Conservation (phyloP, 2,113 vertebrate genomes). For the Callorhinus ursinus region DNA sequence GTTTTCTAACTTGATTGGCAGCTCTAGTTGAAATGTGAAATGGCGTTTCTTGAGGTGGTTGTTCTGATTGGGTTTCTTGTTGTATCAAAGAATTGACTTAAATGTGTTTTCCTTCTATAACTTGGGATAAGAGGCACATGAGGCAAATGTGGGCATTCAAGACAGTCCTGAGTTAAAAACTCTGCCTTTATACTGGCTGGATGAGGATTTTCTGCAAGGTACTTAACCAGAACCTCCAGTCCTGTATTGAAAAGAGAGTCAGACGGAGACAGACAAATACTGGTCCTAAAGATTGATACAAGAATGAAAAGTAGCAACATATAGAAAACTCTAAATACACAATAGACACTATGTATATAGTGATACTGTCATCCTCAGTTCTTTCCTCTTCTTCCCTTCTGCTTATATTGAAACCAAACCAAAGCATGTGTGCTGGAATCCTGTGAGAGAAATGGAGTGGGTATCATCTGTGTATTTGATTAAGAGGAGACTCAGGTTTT, state of each 20-base stretch:
- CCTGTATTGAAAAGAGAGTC: not conserved
- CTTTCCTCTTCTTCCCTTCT: not conserved
- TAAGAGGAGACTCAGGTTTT: not conserved
- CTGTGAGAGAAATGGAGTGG: not conserved
- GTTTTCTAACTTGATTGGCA: not conserved
- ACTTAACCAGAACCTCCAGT: not conserved
- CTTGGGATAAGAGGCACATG: not conserved
- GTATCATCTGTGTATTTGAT: not conserved
- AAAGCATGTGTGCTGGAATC: not conserved
- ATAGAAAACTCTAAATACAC: not conserved
- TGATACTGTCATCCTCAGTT: not conserved
- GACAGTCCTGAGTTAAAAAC: not conserved
- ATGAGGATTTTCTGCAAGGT: not conserved
- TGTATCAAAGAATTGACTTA: not conserved
- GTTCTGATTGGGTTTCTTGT: not conserved
- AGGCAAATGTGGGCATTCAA: not conserved
- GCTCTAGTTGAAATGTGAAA: not conserved
- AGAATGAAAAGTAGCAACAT: not conserved
- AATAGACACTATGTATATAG: rapidly evolving
- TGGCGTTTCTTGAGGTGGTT: not conserved
- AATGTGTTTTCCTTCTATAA: not conserved
- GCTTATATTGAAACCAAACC: not conserved
- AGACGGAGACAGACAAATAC: not conserved
- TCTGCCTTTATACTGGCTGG: not conserved
- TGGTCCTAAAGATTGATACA: not conserved